Conservation (phyloP, 2,797 vertebrate genomes). For the Sebastes vulpes region DNA sequence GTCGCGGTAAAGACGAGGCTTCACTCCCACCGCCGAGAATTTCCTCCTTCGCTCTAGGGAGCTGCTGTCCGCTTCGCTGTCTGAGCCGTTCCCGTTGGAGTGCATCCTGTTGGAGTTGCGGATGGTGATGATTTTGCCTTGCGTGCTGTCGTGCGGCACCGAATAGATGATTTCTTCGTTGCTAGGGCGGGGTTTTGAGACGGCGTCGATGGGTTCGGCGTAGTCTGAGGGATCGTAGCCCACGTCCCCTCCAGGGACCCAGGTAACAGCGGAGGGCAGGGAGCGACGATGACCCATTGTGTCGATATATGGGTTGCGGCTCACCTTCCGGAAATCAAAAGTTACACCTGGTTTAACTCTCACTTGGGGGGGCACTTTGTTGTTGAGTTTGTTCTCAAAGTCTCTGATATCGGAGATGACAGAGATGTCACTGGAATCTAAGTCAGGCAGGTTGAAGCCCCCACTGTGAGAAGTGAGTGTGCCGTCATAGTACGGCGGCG, state of each 20-base stretch:
- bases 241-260: constrained; percentile 90
- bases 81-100: constrained; percentile 95
- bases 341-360: constrained; percentile 93
- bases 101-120: constrained; percentile 95
- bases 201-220: constrained; percentile 95
- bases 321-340: constrained; percentile 91
- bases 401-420: constrained; percentile 90
- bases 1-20: constrained; percentile 93
- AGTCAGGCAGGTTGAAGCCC: constrained; percentile 91
- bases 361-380: constrained; percentile 92
- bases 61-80: constrained; percentile 96
- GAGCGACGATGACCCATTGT: constrained; percentile 91
- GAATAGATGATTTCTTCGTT: constrained; percentile 99
- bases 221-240: constrained; percentile 97
- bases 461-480: constrained; percentile 88
- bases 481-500: constrained; percentile 90
- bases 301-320: constrained; percentile 89
- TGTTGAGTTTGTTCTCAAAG: constrained; percentile 94
- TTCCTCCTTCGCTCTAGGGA: constrained; percentile 93
- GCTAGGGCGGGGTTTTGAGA: constrained; percentile 92
- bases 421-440: constrained; percentile 92
- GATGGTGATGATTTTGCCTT: constrained; percentile 98
- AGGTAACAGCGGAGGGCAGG: constrained; percentile 89
- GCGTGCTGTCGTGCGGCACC: constrained; percentile 97
- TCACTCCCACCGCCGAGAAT: constrained; percentile 89